A percentile compares a stretch with the other conserved stretches of the same genome.
These are phyloP conservation scores for Synergus laeviventris DNA, from an alignment of 2,888 invertebrate genomes.

Conservation along the genomic window DNA sequence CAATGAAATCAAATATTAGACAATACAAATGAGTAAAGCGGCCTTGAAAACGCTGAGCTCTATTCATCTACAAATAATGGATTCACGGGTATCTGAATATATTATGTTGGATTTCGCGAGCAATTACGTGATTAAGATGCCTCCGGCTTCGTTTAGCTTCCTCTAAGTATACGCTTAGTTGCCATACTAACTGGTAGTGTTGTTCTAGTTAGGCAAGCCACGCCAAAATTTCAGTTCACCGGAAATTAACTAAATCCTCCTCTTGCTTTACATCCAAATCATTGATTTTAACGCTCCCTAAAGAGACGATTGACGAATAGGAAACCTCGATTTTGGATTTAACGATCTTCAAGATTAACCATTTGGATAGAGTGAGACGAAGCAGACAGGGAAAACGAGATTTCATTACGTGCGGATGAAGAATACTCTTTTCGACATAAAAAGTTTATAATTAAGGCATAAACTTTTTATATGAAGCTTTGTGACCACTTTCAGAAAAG, in stretches of 20 bases:
- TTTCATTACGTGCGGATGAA: not conserved
- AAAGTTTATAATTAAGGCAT: not conserved
- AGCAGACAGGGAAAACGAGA: not conserved
- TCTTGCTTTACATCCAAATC: constrained; percentile 46
- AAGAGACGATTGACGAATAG: not conserved
- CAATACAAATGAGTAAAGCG: not conserved
- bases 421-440: not conserved
- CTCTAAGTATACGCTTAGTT: constrained; percentile 74
- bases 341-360: not conserved
- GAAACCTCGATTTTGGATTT: not conserved
- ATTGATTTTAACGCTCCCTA: not conserved
- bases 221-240: constrained; percentile 66
- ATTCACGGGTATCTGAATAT: not conserved
- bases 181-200: constrained; percentile 60
- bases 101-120: constrained; percentile 68
- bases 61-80: not conserved
- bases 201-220: constrained; percentile 39
- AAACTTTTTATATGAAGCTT: not conserved
- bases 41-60: not conserved
- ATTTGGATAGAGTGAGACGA: not conserved
- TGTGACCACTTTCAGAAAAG: constrained; percentile 3
- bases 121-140: constrained; percentile 75
- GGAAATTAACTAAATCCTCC: constrained; percentile 73
- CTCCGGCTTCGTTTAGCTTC: constrained; percentile 69
- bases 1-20: not conserved